Evolutionary conservation across 2,797 vertebrate species (phyloP), one percentile per base, ranked within the genome.

Genomic region (Neomorphus geoffroyi): DNA sequence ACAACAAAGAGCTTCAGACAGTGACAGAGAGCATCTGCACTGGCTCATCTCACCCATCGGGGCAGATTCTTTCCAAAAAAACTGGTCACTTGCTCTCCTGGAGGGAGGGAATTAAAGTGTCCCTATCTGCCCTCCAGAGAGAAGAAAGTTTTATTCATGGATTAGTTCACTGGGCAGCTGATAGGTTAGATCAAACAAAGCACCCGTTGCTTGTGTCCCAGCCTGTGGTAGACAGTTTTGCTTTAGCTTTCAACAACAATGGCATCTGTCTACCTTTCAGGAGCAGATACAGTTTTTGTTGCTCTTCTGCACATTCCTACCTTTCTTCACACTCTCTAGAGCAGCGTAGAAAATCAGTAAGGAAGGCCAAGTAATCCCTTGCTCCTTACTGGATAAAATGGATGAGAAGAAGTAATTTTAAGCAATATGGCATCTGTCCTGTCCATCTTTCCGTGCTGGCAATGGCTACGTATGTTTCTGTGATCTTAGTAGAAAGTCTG

Each of bases 401-500:
- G n/a, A 85, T 80, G 27, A 85, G 84, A 64, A 54, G 50, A 64
- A 48, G 39, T 69, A 51, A 28, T 88, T 91, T 85, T 58, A 58
- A 66, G 54, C n/a, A 88, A 7, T 70, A 60, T 50, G 77, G 70
- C 90, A 95, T 77, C 90, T 96, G 93, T 46, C 54, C 80, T 94
- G 58, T 94, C 86, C 13, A 2, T 94, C 82, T 93, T 93, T 88
- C 39, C 33, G 37, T 60, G 26, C 45, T 92, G 35, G 86, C 89
- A 91, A 80, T 62, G 87, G 61, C 51, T 80, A 64, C 64, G 87
- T 64, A 82, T 23, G 65, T 86, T 84, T 81, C 62, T 78, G n/a
- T 58, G 28, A n/a, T 62, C 50, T 37, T 71, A 64, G 51, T 60
- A 53, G 56, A 81, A 93, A 84, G 58, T 71, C 30, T 80, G 39